Evolutionary conservation across 2,888 invertebrate genomes (phyloP).

Genomic region (Blera fallax): DNA sequence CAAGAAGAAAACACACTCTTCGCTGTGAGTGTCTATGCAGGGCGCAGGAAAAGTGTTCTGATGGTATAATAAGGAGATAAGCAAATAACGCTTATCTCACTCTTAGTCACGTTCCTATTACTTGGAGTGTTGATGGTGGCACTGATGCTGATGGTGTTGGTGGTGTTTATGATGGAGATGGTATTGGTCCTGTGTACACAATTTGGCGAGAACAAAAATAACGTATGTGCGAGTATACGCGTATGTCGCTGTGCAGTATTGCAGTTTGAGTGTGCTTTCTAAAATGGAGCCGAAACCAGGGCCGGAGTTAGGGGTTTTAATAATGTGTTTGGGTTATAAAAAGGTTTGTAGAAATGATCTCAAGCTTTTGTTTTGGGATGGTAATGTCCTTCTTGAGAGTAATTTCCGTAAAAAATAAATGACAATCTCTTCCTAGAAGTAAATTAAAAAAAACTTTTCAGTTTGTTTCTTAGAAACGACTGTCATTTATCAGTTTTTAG

Average conservation of each 20-base stretch:
- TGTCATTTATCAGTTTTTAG: no score
- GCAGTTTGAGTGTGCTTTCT: conserved; percentile 42
- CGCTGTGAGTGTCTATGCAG: conserved; percentile 15
- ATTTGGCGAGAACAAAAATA: conserved; percentile 62
- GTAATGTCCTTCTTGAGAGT: no score
- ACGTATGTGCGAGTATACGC: conserved; percentile 2
- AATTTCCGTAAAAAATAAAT: no score
- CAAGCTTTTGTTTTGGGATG: background rate
- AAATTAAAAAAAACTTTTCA: no score
- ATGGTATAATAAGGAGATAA: conserved; percentile 72
- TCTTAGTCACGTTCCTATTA: conserved; percentile 72
- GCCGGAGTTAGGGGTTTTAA: conserved; percentile 37
- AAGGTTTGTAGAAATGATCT: background rate
- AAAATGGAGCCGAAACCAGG: conserved; percentile 60
- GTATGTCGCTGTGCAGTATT: conserved; percentile 12
- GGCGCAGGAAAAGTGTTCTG: conserved; percentile 56
- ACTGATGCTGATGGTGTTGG: conserved; percentile 6
- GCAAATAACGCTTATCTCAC: conserved; percentile 72
- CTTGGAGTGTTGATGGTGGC: conserved; percentile 67
- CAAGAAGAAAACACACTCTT: conserved; percentile 47
- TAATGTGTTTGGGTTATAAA: conserved; percentile 33
- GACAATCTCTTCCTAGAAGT: no score
- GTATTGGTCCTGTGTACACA: conserved; percentile 64
- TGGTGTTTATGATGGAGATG: conserved; percentile 56
- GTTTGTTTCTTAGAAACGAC: no score